Conservation (phyloP, 2,797 vertebrate species). For the Salarias fasciatus region DNA sequence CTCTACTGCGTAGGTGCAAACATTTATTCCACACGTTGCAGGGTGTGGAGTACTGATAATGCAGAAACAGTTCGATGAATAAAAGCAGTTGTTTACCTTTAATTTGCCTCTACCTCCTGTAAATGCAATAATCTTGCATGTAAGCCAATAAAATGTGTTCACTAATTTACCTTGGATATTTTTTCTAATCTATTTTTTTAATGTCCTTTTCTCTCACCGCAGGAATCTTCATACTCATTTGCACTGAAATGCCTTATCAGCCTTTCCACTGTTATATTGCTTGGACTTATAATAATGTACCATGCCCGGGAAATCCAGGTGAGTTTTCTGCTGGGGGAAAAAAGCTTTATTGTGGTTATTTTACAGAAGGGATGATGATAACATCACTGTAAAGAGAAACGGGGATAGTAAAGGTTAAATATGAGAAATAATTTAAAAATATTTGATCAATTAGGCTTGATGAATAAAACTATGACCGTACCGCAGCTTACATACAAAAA, state of each 20-base stretch:
- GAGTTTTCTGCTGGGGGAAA: conserved; percentile 58
- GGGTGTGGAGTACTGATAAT: too few relatives aligned
- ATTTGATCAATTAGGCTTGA: too few relatives aligned
- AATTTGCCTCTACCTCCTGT: too few relatives aligned
- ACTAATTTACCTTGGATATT: not conserved
- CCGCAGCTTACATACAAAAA: too few relatives aligned
- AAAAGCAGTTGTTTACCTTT: too few relatives aligned
- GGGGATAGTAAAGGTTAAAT: too few relatives aligned
- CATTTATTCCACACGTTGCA: too few relatives aligned
- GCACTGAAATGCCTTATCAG: conserved; percentile 99
- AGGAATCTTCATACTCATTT: conserved; percentile 95
- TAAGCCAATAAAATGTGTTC: conserved; percentile 5
- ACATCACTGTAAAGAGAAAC: not conserved
- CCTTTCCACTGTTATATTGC: conserved; percentile 95
- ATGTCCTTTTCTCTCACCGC: conserved; percentile 65
- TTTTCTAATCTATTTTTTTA: conserved; percentile 40
- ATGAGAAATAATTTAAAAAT: too few relatives aligned
- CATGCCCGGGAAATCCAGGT: conserved; percentile 97
- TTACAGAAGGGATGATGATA: not conserved
- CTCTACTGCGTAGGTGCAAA: conserved; percentile 3
- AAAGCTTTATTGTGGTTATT: too few relatives aligned
- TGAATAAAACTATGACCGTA: too few relatives aligned
- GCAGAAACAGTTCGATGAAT: too few relatives aligned
- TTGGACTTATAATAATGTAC: conserved; percentile 97
- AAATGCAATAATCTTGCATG: conserved; percentile 6